A percentile compares a stretch with the other conserved stretches of the same genome.
Conservation (phyloP, 2,797 vertebrate genomes). For the Labeo calbasu region DNA sequence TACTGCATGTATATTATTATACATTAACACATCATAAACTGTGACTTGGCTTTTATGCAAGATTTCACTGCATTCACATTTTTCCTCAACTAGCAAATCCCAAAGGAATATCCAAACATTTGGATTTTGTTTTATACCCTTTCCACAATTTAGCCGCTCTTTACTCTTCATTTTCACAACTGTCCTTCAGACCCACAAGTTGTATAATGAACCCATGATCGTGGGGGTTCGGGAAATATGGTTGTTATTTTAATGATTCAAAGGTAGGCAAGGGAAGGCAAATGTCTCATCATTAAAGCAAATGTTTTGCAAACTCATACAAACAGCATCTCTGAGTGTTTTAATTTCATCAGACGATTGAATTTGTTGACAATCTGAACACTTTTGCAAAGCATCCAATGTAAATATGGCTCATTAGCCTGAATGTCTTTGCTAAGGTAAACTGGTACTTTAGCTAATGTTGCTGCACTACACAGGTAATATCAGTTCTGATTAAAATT, state of each 20-base stretch:
- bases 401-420: slow-evolving; percentile 33
- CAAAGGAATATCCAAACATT: background rate
- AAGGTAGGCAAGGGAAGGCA: background rate
- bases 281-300: slow-evolving; percentile 27
- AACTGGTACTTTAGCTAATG: slow-evolving; percentile 37
- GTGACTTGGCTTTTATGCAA: too few relatives aligned
- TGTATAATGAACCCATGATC: slow-evolving; percentile 12
- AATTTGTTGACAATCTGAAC: slow-evolving; percentile 9
- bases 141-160: background rate
- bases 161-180: background rate
- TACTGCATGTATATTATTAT: too few relatives aligned
- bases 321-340: background rate
- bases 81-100: too few relatives aligned
- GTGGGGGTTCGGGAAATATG: slow-evolving; percentile 11
- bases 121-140: background rate
- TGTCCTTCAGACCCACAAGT: slow-evolving; percentile 12
- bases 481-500: slow-evolving; percentile 4
- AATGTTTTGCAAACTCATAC: slow-evolving; percentile 6
- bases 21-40: too few relatives aligned
- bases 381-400: slow-evolving; percentile 15
- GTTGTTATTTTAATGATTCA: slow-evolving; percentile 38
- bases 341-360: background rate
- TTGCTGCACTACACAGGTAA: slow-evolving; percentile 20
- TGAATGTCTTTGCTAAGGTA: slow-evolving; percentile 27
- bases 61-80: too few relatives aligned